A percentile compares a stretch with the other conserved stretches of the same genome.
These are phyloP conservation scores for Leucophenga varia DNA, from an alignment of 1,140 invertebrate species.

Conservation along the genomic window DNA sequence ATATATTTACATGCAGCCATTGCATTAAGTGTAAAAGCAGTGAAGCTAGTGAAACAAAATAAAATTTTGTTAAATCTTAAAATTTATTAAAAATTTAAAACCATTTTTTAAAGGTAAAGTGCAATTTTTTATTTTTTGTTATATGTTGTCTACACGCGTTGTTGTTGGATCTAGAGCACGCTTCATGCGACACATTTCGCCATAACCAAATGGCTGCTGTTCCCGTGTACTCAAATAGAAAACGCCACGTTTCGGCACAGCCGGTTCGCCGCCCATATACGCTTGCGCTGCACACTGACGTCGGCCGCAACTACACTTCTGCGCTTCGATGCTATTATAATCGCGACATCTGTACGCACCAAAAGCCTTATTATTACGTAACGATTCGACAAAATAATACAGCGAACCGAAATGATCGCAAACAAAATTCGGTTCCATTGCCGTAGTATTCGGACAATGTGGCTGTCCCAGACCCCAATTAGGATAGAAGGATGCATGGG, in stretches of 20 bases:
- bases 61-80: too few species aligned
- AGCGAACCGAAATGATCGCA: conserved; percentile 56
- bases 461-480: conserved; percentile 57
- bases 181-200: conserved; percentile 12
- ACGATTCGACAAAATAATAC: conserved; percentile 50
- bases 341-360: conserved; percentile 12
- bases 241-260: conserved; percentile 17
- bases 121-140: too few species aligned
- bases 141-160: too few species aligned
- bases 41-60: too few species aligned
- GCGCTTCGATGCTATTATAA: conserved; percentile 8
- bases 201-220: conserved; percentile 16
- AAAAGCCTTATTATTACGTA: conserved; percentile 13
- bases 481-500: conserved; percentile 63
- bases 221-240: conserved; percentile 19
- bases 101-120: too few species aligned
- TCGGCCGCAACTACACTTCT: conserved; percentile 10
- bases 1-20: too few species aligned
- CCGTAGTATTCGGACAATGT: conserved; percentile 53
- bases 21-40: too few species aligned
- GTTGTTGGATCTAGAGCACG: conserved; percentile 7
- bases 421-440: conserved; percentile 14
- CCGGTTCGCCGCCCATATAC: conserved; percentile 26
- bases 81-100: too few species aligned
- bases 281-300: conserved; percentile 3